Conservation (phyloP, 2,797 vertebrate genomes). For the Naso thynnoides region DNA sequence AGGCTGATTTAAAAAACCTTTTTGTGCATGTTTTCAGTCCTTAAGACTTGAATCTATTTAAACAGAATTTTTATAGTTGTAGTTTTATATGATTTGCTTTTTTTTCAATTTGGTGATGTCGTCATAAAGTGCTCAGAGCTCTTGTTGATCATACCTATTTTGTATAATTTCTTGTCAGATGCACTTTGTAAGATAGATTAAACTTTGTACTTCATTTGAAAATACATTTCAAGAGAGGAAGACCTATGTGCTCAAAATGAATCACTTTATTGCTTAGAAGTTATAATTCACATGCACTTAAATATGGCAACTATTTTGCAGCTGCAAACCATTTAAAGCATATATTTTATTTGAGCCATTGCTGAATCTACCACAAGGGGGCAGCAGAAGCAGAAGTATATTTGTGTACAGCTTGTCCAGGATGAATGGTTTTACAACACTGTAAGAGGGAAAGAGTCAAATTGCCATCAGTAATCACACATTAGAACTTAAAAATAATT, state of each 20-base stretch:
- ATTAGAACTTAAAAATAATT: not conserved
- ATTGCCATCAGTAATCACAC: not conserved
- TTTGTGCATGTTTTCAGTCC: not conserved
- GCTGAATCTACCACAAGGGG: conserved; percentile 38
- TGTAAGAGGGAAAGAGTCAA: not conserved
- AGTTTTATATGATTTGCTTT: no score
- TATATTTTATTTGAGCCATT: not conserved
- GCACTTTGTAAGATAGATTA: not conserved
- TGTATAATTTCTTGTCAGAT: no score
- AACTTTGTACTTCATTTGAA: not conserved
- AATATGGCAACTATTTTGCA: no score
- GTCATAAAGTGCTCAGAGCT: not conserved
- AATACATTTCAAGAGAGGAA: not conserved
- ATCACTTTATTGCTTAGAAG: not conserved
- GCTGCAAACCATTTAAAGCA: not conserved
- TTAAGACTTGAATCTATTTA: not conserved
- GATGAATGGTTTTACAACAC: not conserved
- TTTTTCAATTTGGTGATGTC: not conserved
- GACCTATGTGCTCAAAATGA: not conserved
- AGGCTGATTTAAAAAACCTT: not conserved
- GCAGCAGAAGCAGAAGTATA: conserved; percentile 35
- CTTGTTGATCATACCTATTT: no score
- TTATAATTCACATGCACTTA: not conserved
- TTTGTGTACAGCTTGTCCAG: not conserved
- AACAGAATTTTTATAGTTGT: no score